Evolutionary conservation across 2,888 invertebrate genomes (phyloP).

Genomic region (Graphium colonna): DNA sequence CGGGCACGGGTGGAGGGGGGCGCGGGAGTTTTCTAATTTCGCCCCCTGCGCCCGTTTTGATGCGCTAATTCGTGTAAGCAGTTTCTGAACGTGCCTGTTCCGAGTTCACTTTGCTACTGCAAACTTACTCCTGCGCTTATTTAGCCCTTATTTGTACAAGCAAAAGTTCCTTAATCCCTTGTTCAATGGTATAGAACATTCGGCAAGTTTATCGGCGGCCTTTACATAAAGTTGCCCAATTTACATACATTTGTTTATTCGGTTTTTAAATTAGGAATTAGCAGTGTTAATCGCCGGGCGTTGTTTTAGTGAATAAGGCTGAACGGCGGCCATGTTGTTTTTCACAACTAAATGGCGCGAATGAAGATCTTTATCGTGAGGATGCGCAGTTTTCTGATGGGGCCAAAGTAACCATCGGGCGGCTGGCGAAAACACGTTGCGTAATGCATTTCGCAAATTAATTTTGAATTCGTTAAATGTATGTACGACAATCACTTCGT

Average conservation of each 20-base stretch:
- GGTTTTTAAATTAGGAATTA: constrained; percentile 79
- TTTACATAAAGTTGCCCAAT: constrained; percentile 75
- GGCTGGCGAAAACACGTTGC: constrained; percentile 2
- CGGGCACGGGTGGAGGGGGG: constrained; percentile 40
- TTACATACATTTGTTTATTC: constrained; percentile 78
- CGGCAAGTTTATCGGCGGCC: constrained; percentile 65
- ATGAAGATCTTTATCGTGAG: neutral
- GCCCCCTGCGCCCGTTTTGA: constrained; percentile 74
- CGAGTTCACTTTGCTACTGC: constrained; percentile 68
- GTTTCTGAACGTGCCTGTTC: constrained; percentile 78
- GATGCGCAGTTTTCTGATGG: neutral
- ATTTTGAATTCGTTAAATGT: neutral
- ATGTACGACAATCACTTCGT: neutral
- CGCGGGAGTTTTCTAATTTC: constrained; percentile 75
- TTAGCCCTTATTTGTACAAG: neutral
- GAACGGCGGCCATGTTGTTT: constrained; percentile 32
- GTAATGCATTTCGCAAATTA: neutral
- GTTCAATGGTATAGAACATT: constrained; percentile 21
- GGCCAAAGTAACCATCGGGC: constrained; percentile 1
- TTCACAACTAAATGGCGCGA: constrained; percentile 17
- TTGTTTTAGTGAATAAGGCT: constrained; percentile 53
- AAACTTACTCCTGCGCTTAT: constrained; percentile 35
- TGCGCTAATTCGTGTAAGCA: constrained; percentile 80
- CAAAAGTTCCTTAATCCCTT: constrained; percentile 41
- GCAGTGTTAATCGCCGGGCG: constrained; percentile 65